Evolutionary conservation across 2,113 vertebrate species (phyloP).

Genomic region (Anolis carolinensis): DNA sequence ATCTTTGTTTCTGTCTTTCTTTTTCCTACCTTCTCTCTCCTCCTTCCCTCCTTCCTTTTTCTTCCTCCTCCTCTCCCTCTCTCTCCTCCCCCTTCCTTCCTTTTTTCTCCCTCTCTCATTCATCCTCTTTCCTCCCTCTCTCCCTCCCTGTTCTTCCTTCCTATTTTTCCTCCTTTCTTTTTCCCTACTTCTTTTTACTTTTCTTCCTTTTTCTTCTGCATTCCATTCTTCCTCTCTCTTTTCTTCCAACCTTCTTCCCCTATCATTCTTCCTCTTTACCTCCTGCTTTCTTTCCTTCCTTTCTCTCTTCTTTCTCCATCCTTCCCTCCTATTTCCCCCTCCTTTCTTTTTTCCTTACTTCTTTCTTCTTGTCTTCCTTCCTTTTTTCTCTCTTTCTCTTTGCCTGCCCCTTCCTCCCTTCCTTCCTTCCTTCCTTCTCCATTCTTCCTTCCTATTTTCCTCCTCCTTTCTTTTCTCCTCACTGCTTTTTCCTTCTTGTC

Average conservation of each 20-base stretch:
- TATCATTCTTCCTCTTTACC: not conserved
- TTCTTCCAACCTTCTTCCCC: no score
- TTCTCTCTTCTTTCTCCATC: not conserved
- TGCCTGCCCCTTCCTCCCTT: not conserved
- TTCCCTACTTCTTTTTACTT: conserved; percentile 31
- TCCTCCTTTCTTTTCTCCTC: not conserved
- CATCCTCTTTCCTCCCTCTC: no score
- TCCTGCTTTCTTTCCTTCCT: not conserved
- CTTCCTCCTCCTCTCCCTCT: no score
- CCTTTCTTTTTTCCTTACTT: not conserved
- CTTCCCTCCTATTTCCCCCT: not conserved
- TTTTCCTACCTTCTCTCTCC: no score
- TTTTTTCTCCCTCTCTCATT: no score
- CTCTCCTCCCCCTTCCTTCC: no score
- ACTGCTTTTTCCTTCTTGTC: not conserved
- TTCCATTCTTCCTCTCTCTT: not conserved
- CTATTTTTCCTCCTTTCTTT: no score
- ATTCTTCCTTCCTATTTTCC: not conserved
- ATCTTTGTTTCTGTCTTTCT: no score
- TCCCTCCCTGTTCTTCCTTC: no score
- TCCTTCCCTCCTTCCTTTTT: no score
- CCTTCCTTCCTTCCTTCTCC: no score
- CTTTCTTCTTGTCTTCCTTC: conserved; percentile 49
- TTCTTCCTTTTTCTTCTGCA: not conserved
- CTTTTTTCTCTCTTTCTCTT: not conserved